A percentile compares a stretch with the other conserved stretches of the same genome.
phyloP scores from a whole-genome alignment of 1,140 invertebrate species.

The Plectrocnemia conspersa region DNA sequence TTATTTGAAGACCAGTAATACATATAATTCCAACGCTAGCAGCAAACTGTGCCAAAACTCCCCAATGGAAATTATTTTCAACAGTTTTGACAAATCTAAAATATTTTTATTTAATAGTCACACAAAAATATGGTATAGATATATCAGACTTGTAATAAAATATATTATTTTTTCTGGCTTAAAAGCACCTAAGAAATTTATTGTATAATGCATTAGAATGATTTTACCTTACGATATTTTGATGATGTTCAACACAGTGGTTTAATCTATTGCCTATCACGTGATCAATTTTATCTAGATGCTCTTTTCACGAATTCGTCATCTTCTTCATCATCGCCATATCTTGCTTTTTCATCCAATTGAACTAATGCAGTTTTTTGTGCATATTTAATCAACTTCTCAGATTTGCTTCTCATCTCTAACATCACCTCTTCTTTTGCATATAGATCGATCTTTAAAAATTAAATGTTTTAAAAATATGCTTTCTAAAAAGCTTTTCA shows the following conservation, averaged over 20 bases:
- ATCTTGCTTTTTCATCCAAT: too few relatives aligned
- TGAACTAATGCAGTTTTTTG: too few relatives aligned
- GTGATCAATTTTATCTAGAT: slow-evolving; percentile 22
- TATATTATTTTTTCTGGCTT: too few relatives aligned
- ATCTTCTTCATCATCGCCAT: too few relatives aligned
- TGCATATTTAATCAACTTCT: too few relatives aligned
- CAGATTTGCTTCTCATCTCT: too few relatives aligned
- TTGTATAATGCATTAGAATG: too few relatives aligned
- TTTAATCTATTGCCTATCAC: slow-evolving; percentile 31
- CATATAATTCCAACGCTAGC: slow-evolving; percentile 38
- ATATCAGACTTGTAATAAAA: not conserved
- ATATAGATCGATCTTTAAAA: slow-evolving; percentile 20
- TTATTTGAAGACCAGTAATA: slow-evolving; percentile 37
- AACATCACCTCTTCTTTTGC: slow-evolving; percentile 5
- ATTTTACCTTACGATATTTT: slow-evolving; percentile 34
- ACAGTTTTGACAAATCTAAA: slow-evolving; percentile 35
- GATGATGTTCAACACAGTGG: slow-evolving; percentile 35
- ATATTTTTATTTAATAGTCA: too few relatives aligned
- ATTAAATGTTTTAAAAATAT: not conserved
- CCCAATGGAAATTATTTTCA: slow-evolving; percentile 36
- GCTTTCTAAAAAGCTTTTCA: too few relatives aligned
- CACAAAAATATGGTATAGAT: not conserved
- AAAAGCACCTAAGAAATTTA: too few relatives aligned
- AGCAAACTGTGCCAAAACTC: slow-evolving; percentile 36
- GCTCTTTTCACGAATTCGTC: not conserved